Evolutionary conservation across 2,113 vertebrate species (phyloP), one percentile per base, ranked within the genome.

Genomic region (Mola mola): DNA sequence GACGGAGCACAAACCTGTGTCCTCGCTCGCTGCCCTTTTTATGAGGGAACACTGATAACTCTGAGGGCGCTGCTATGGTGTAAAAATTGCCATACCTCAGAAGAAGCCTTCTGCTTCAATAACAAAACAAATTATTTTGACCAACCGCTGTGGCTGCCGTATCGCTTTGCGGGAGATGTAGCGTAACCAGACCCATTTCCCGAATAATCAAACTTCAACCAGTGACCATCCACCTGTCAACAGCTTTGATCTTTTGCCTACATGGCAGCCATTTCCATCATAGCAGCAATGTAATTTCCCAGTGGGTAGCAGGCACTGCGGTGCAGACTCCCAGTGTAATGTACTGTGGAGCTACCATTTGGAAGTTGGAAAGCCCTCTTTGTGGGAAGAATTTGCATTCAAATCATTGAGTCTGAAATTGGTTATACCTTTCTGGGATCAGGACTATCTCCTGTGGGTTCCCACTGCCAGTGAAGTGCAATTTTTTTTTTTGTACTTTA

Each of bases 391-490:
- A 92, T 92, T 92, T 92, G 88, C 89, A 90, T 91, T 88, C 84
- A 89, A 90, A 91, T 91, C 86, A 88, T 83, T 88, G 76, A 85
- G 83, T 89, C 83, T 87, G 81, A 89, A 88, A 91, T 91, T 89
- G 89, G 84, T 87, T 90, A 80, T 83, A 87, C 85, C 83, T 88
- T 82, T 78, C 82, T 88, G 86, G 73, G 88, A 90, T 76, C 69
- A 46, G 79, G 64, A 79, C 75, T 69, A 75, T 85, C 86, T 90
- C 88, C 75, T 79, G 79, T 82, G 88, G 86, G 81, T 76, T 82
- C 75, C 82, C 64, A 53, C 56, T 64, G 75, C 56, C 66, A 29
- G 73, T 75, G 84, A 82, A 82, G 67, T 71, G 81, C 63, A 73
- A 66, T 79, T 85, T 83, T 80, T 66, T 81, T 86, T 85, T 83